A percentile compares a stretch with the other conserved stretches of the same genome.
Conservation (phyloP, 2,797 vertebrate genomes). For the Pantherophis alleghaniensis region DNA sequence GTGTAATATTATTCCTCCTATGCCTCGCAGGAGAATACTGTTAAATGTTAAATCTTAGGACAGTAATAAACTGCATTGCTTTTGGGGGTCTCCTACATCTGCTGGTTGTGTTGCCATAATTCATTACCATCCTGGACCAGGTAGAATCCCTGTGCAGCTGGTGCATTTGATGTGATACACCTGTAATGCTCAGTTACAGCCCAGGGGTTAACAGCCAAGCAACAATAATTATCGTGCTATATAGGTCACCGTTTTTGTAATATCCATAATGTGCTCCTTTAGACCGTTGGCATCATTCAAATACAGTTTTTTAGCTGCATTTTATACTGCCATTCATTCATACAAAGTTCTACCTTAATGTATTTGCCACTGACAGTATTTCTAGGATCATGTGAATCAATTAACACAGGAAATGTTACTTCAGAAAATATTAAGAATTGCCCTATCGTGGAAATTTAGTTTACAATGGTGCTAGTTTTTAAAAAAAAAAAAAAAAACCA, state of each 20-base stretch:
- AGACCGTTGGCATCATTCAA: constrained; percentile 16
- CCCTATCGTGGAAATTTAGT: background rate
- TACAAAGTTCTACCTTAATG: background rate
- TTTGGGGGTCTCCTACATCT: background rate
- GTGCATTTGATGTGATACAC: background rate
- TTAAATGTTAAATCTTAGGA: constrained; percentile 20
- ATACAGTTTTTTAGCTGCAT: constrained; percentile 6
- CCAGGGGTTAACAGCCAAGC: constrained; percentile 38
- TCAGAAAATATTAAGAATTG: background rate
- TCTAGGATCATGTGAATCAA: background rate
- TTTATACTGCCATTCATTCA: background rate
- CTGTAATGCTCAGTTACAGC: constrained; percentile 25
- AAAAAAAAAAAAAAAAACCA: background rate
- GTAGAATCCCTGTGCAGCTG: background rate
- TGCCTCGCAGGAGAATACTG: constrained; percentile 29
- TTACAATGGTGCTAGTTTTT: background rate
- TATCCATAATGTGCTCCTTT: constrained; percentile 27
- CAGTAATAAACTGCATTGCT: constrained; percentile 21
- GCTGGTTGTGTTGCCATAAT: background rate
- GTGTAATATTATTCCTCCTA: constrained; percentile 30
- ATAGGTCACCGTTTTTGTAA: constrained; percentile 33
- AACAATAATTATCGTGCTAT: constrained; percentile 43
- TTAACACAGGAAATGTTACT: background rate
- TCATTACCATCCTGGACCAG: constrained; percentile 27
- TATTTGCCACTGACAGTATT: background rate